These are phyloP conservation scores for Trinorchestia longiramus DNA, from an alignment of 1,140 invertebrate species.

Conservation along the genomic window DNA sequence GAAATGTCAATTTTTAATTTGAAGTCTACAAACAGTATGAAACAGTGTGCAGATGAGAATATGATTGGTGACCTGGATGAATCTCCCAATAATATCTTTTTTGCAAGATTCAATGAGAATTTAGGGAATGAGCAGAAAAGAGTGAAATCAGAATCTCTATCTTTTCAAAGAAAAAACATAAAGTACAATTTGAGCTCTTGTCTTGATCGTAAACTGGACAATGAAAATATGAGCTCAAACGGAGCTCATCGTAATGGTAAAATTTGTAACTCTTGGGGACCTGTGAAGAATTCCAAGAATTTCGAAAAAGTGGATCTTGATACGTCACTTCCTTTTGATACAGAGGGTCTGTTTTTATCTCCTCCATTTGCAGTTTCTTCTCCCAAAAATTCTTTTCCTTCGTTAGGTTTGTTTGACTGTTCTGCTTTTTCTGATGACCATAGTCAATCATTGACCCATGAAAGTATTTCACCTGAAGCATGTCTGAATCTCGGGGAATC, in stretches of 20 bases:
- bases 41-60: not conserved
- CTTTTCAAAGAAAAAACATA: not conserved
- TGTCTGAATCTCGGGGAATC: not conserved
- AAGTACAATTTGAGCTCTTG: not conserved
- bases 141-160: not conserved
- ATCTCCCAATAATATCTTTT: not conserved
- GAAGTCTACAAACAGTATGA: not conserved
- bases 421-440: not conserved
- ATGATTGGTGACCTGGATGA: not conserved
- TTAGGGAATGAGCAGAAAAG: not conserved
- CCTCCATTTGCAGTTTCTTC: constrained; percentile 3
- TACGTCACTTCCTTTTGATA: not conserved
- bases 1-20: not conserved
- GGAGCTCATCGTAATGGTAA: not conserved
- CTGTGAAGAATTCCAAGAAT: not conserved
- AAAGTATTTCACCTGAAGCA: not conserved
- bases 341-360: not conserved
- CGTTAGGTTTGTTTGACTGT: not conserved
- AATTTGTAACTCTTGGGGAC: not conserved
- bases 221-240: not conserved
- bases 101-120: not conserved
- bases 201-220: not conserved
- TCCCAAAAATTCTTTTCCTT: not conserved
- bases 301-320: not conserved
- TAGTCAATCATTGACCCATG: not conserved